Conservation (phyloP, 2,797 vertebrate genomes). For the Anolis apletophallus region DNA sequence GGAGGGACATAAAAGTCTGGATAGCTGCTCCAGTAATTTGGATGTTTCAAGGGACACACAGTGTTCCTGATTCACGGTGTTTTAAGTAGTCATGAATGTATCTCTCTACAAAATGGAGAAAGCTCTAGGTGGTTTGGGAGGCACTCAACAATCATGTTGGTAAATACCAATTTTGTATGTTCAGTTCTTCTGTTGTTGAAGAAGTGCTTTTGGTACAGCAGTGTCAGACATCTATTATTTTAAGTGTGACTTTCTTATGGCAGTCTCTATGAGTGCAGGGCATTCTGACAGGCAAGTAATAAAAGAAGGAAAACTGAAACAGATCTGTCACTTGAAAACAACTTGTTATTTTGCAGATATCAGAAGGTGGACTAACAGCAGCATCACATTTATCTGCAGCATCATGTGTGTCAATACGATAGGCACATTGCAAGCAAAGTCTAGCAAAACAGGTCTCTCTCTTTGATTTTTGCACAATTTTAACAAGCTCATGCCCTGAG, state of each 20-base stretch:
- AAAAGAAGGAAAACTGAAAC: slow-evolving; percentile 62
- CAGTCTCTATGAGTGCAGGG: slow-evolving; percentile 41
- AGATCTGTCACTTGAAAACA: slow-evolving; percentile 50
- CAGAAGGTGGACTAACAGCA: slow-evolving; percentile 44
- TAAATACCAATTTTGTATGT: not conserved
- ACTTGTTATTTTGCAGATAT: slow-evolving; percentile 55
- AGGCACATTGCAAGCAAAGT: not conserved
- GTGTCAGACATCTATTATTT: slow-evolving; percentile 42
- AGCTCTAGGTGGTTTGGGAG: not conserved
- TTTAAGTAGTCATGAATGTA: not conserved
- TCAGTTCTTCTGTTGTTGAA: not conserved
- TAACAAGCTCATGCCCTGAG: not conserved
- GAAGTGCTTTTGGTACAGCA: slow-evolving; percentile 23
- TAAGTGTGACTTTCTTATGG: slow-evolving; percentile 62
- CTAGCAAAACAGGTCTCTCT: not conserved
- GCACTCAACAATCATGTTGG: not conserved
- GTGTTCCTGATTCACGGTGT: no score
- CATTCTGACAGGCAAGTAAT: slow-evolving; percentile 57
- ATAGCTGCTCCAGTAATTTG: not conserved
- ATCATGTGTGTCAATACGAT: slow-evolving; percentile 17
- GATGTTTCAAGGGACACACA: no score
- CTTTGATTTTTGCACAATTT: accelerated
- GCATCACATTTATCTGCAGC: not conserved
- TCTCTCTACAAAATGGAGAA: not conserved
- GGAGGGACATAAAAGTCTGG: not conserved